Evolutionary conservation across 2,888 invertebrate genomes (phyloP).

Genomic region (Cremastinae sp.): DNA sequence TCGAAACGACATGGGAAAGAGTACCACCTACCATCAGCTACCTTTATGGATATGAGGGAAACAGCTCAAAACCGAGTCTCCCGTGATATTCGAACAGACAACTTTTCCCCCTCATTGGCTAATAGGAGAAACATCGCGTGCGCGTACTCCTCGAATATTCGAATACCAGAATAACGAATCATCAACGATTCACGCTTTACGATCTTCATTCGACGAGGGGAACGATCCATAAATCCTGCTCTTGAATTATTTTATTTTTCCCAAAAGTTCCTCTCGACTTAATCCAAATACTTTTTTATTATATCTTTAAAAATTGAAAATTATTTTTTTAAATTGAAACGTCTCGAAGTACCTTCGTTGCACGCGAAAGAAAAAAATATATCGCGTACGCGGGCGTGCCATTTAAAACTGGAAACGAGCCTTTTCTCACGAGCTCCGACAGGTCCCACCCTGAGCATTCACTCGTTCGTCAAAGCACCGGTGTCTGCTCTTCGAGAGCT

Average conservation of each 20-base stretch:
- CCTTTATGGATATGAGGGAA: neutral
- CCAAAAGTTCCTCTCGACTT: neutral
- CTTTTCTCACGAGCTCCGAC: conserved; percentile 31
- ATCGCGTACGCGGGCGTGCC: conserved; percentile 45
- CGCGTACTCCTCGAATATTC: conserved; percentile 7
- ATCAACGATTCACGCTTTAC: conserved; percentile 13
- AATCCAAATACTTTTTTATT: neutral
- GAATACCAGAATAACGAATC: conserved; percentile 19
- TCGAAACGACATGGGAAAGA: conserved; percentile 3
- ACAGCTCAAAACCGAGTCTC: neutral
- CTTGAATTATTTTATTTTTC: too few relatives aligned
- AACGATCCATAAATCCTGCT: conserved; percentile 24
- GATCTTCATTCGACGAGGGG: conserved; percentile 33
- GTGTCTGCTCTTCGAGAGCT: conserved; percentile 55
- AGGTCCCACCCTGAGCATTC: conserved; percentile 61
- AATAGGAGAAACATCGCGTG: conserved; percentile 40
- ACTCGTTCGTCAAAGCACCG: conserved; percentile 55
- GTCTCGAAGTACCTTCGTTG: neutral
- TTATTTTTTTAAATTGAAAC: neutral
- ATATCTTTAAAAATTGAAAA: too few relatives aligned
- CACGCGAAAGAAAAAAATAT: conserved; percentile 39
- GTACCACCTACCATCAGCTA: neutral
- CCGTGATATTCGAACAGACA: neutral
- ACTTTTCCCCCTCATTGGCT: neutral
- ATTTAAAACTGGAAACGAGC: conserved; percentile 30